Base-by-base conservation (phyloP, 92 coral and sea anemone genomes). In the Palythoa caribaeorum region DNA sequence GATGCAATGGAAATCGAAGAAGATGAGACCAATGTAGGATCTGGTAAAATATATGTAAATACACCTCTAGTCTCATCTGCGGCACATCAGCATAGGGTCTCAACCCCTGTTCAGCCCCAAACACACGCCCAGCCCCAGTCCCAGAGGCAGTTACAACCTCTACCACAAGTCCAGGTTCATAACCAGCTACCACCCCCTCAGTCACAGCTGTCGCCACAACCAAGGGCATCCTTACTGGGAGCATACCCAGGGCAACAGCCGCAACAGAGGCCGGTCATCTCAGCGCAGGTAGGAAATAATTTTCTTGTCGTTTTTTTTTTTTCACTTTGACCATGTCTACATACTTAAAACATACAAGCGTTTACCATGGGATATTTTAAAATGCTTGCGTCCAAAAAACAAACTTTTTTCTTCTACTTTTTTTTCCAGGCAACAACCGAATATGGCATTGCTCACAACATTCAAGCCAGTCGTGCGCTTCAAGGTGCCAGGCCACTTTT, bases 1-100 rank as follows among this genome's bases (percentile, higher is more conserved):
- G 76, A 81, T 81, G 86, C 86, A 81, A 81, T 81, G 86, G 86
- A 81, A 17, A 81, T 81, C 1, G 86, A 81, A 68, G 86, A 81
- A 9, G 86, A 81, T 28, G 86, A 81, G 11, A 9, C 63, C 20
- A 81, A 81, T 48, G 47, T 63, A 11, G 86, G 76, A 66, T 66
- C 86, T 44, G 73, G 76, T 12, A 81, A 81, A 47, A 81, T 81
- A n/a, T 81, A 66, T 65, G 86, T 81, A 68, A 81, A 81, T 81
- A 81, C 76, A 13, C 86, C 83, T 57, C 14, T 78, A 17, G 83
- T 55, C 50, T 54, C 83, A 1, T 37, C 83, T 16, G 83, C 83
- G 2, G 59, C 83, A 54, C 70, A 1, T 15, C 83, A 78, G 50
- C 83, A 54, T 9, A 63, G 83, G 37, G 70, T 63, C 1, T 70